Conservation (phyloP, 2,797 vertebrate species). For the Pangasius larnaudii region DNA sequence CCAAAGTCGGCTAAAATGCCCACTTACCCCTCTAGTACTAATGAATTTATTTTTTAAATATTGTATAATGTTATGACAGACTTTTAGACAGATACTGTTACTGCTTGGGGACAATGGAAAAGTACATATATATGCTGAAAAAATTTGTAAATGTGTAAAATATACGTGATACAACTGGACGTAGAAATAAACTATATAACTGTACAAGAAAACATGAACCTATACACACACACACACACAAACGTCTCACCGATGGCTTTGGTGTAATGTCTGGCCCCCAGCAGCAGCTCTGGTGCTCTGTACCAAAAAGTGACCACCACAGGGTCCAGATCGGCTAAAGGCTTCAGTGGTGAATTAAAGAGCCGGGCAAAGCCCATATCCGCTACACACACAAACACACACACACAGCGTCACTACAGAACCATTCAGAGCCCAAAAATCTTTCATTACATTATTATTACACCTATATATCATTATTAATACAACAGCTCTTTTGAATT, state of each 20-base stretch:
- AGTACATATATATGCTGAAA: not conserved
- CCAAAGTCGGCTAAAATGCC: not conserved
- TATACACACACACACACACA: not conserved
- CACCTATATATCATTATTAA: not conserved
- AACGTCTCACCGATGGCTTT: constrained; percentile 97
- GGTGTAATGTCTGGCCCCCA: constrained; percentile 99
- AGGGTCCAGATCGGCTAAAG: constrained; percentile 99
- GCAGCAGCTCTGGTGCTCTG: constrained; percentile 96
- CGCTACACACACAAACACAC: constrained; percentile 74
- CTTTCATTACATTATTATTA: not conserved
- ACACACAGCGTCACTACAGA: not conserved
- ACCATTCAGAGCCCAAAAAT: not conserved
- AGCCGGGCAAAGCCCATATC: constrained; percentile 99
- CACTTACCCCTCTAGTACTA: not conserved
- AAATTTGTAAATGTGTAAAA: not conserved
- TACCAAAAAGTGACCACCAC: constrained; percentile 99
- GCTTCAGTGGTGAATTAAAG: constrained; percentile 99
- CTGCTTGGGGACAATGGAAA: not conserved
- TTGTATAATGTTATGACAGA: not conserved
- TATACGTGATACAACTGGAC: not conserved
- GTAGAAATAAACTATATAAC: not conserved
- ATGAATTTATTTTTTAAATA: not conserved
- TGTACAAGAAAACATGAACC: not conserved
- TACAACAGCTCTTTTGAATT: not conserved
- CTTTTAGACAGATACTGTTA: not conserved